These are phyloP conservation scores for Lacerta viridis DNA, from an alignment of 2,797 vertebrate genomes.

Conservation along the genomic window DNA sequence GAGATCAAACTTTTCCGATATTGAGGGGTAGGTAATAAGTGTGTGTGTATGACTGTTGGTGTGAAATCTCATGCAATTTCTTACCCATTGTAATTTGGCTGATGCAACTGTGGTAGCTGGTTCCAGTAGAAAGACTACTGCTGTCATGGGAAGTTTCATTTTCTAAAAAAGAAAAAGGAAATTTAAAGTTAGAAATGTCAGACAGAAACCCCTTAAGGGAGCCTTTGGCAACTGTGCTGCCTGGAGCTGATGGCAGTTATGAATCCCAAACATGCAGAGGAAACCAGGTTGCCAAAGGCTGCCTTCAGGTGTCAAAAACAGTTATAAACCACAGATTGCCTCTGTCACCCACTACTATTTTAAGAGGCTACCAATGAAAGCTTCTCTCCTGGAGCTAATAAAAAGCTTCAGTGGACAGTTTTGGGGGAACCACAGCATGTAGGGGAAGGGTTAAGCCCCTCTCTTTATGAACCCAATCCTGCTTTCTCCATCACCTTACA, in stretches of 20 bases:
- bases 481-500: background rate
- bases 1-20: conserved; percentile 4
- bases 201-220: background rate
- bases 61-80: conserved; percentile 36
- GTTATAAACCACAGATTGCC: background rate
- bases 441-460: background rate
- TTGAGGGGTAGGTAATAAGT: background rate
- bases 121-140: conserved; percentile 85
- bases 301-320: background rate
- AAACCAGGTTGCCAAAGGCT: too few relatives aligned
- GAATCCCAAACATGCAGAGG: too few relatives aligned
- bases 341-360: background rate
- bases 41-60: too few relatives aligned
- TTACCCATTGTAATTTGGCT: conserved; percentile 90
- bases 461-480: too few relatives aligned
- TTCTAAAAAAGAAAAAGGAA: conserved; percentile 74
- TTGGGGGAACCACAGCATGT: background rate
- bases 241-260: too few relatives aligned
- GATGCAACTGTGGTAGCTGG: conserved; percentile 88
- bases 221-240: too few relatives aligned
- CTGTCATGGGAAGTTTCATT: conserved; percentile 84
- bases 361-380: background rate
- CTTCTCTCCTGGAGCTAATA: background rate
- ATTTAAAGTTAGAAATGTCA: background rate
- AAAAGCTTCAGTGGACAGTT: too few relatives aligned